Base-by-base conservation (phyloP, 2,113 vertebrate species). In the Gambusia holbrooki region DNA sequence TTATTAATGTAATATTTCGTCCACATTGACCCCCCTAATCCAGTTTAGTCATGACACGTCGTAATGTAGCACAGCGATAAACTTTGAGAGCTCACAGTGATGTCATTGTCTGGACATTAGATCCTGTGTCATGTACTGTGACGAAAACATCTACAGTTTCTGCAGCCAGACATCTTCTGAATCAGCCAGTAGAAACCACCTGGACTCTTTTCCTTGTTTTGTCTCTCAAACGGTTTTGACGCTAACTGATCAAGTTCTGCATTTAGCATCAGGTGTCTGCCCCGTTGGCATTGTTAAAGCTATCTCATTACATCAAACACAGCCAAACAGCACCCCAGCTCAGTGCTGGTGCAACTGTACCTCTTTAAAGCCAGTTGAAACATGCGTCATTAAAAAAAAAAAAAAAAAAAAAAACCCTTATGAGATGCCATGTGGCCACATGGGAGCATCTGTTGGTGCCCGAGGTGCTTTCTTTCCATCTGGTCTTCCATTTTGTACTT, bases 401-500 rank as follows among this genome's bases (percentile, higher is more conserved):
- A 9, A 37, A 65, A 77, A 68, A 8, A 35, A 67, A 77, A 71
- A 63, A 69, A 4, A n/a, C n/a, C 61, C 27, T 19, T n/a, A 71
- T 48, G 58, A 19, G 75, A 58, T 62, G 79, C 81, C 80, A 79
- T 84, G 72, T 69, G 77, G 79, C 80, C 80, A 79, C 77, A 28
- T 71, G 86, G 77, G 77, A 91, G 78, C 78, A 82, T 84, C 79
- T 88, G 81, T 82, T 37, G 30, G 73, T 83, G 85, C 91, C 87
- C 1, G 37, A 80, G 81, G 85, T 82, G 60, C 68, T 81, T 66
- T 25, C 75, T 73, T 85, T 86, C 84, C 83, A 85, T 86, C 84
- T 88, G 84, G 30, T 73, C 82, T 79, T 74, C 73, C 83, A 88
- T 88, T 89, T 92, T 93, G 84, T 88, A 48, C 71, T 71, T 65